phyloP scores from a whole-genome alignment of 2,797 vertebrate genomes.

The Australoheros facetus region DNA sequence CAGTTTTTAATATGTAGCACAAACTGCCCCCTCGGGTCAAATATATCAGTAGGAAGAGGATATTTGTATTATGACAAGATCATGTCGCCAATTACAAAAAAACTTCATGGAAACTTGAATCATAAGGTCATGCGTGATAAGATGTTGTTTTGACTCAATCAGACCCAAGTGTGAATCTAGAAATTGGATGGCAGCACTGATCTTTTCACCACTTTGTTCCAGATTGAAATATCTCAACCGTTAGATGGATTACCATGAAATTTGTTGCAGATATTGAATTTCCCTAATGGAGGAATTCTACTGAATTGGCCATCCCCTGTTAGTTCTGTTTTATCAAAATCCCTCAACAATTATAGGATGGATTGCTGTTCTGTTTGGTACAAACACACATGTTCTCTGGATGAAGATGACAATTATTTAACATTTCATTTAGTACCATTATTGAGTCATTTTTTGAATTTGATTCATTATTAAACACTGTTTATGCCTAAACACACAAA shows the following conservation, averaged over 20 bases:
- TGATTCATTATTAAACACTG: neutral
- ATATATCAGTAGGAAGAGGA: constrained; percentile 2
- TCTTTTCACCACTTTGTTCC: neutral
- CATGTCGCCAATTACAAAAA: neutral
- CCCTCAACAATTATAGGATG: neutral
- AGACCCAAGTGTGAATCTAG: neutral
- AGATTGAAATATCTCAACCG: neutral
- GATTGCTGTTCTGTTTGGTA: neutral
- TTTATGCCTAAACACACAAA: constrained; percentile 12
- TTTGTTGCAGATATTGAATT: neutral
- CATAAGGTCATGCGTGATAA: neutral
- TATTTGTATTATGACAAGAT: constrained; percentile 5
- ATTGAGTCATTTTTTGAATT: neutral
- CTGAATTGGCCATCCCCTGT: neutral
- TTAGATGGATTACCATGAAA: neutral
- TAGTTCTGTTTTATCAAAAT: neutral
- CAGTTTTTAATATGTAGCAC: neutral
- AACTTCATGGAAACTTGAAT: neutral
- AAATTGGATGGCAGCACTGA: neutral
- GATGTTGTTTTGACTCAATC: neutral
- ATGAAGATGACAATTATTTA: neutral
- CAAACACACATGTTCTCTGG: neutral
- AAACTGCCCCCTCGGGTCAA: neutral
- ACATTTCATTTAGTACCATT: constrained; percentile 3
- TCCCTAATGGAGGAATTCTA: neutral